phyloP scores from a whole-genome alignment of 1,140 invertebrate genomes.

The Orchesella cincta region DNA sequence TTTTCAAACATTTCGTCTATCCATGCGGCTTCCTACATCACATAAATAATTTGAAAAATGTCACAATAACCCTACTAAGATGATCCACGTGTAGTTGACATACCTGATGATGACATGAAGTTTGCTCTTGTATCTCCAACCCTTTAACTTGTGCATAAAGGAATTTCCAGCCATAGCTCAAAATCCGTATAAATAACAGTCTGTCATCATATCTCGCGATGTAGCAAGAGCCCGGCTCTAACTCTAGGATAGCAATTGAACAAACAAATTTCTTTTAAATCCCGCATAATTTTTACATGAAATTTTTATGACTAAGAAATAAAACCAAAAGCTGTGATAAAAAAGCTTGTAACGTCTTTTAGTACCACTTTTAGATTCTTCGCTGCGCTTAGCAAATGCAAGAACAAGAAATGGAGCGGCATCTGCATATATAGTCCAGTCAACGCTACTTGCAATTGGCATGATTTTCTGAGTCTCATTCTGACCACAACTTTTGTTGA shows the following conservation, averaged over 20 bases:
- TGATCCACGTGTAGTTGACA: not conserved
- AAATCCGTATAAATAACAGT: constrained; percentile 43
- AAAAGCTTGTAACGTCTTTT: too few relatives aligned
- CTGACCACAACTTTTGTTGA: constrained; percentile 29
- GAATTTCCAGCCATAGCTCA: constrained; percentile 44
- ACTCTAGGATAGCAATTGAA: constrained; percentile 16
- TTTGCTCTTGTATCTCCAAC: constrained; percentile 50
- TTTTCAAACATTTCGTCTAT: constrained; percentile 46
- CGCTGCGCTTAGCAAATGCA: constrained; percentile 35
- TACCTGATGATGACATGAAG: constrained; percentile 51
- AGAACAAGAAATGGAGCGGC: constrained; percentile 31
- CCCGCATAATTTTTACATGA: too few relatives aligned
- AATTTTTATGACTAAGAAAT: too few relatives aligned
- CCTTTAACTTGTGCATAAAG: constrained; percentile 47
- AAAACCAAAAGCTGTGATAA: too few relatives aligned
- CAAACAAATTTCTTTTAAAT: not conserved
- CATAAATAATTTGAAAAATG: not conserved
- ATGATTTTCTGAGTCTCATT: constrained; percentile 23
- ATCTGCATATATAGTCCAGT: constrained; percentile 46
- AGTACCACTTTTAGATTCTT: constrained; percentile 33
- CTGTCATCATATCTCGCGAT: constrained; percentile 48
- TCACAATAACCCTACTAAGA: not conserved
- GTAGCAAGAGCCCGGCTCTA: constrained; percentile 41
- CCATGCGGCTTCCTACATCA: constrained; percentile 39
- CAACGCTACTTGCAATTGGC: constrained; percentile 28